These are phyloP conservation scores for Botrylloides violaceus DNA, from an alignment of 23 tunicate genomes.

Conservation along the genomic window DNA sequence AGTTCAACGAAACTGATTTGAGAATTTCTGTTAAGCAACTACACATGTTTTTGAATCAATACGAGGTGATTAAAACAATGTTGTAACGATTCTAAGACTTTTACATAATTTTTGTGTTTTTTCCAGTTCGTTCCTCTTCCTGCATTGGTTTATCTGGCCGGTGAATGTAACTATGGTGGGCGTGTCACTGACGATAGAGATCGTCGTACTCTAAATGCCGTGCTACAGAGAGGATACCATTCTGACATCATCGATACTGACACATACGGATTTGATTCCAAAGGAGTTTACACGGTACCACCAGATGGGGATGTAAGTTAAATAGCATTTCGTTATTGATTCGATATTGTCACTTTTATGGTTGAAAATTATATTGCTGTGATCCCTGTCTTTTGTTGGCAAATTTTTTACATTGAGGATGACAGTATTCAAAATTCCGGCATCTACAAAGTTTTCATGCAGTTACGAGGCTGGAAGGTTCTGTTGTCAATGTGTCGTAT, in stretches of 20 bases:
- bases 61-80: conserved; percentile 59
- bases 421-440: too few species aligned
- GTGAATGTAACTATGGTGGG: conserved; percentile 99
- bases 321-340: too few species aligned
- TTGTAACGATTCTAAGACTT: too few species aligned
- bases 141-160: conserved; percentile 84
- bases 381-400: too few species aligned
- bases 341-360: too few species aligned
- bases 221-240: conserved; percentile 73
- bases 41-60: conserved; percentile 96
- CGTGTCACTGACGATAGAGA: conserved; percentile 99
- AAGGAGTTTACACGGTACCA: conserved; percentile 53
- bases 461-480: too few species aligned
- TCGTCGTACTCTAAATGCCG: conserved; percentile 67
- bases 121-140: conserved; percentile 75
- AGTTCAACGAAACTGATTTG: conserved; percentile 95
- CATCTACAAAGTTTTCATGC: too few species aligned
- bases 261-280: conserved; percentile 58
- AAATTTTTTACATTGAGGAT: too few species aligned
- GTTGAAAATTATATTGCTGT: too few species aligned
- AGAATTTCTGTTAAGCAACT: conserved; percentile 91
- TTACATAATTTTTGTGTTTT: too few species aligned
- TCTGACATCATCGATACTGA: conserved; percentile 46
- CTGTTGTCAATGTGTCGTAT: too few species aligned
- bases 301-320: conserved; percentile 90